Percentiles rank a stretch among this genome's conserved stretches.
These are phyloP conservation scores for Otus sunia DNA, from an alignment of 2,113 vertebrate genomes.

Conservation along the genomic window DNA sequence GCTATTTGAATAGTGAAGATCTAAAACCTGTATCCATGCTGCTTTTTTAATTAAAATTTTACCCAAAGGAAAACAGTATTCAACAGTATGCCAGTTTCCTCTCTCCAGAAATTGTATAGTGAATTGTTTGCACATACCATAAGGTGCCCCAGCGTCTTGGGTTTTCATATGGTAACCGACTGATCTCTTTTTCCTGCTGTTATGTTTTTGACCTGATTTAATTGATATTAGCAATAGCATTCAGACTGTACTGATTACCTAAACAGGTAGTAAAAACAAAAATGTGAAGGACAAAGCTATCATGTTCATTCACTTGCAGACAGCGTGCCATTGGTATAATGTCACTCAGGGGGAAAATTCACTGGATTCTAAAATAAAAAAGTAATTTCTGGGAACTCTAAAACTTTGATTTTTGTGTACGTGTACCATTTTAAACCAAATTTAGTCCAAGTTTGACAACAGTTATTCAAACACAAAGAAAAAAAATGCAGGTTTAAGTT, in stretches of 20 bases:
- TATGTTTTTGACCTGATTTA: conserved; percentile 78
- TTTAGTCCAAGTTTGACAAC: not conserved
- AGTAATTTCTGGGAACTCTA: not conserved
- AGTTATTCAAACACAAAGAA: not conserved
- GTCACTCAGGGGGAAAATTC: not conserved
- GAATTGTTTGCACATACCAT: conserved; percentile 80
- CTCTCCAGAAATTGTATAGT: conserved; percentile 80
- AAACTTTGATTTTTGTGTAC: conserved; percentile 18
- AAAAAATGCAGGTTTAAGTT: not conserved
- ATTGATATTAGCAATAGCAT: conserved; percentile 65
- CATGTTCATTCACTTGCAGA: not conserved
- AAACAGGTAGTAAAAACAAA: conserved; percentile 66
- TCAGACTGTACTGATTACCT: conserved; percentile 67
- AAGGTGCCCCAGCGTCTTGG: conserved; percentile 76
- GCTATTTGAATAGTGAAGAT: conserved; percentile 74
- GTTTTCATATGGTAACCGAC: conserved; percentile 71
- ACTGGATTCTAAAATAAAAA: conserved; percentile 3
- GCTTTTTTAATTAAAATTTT: conserved; percentile 84
- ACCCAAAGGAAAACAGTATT: conserved; percentile 82
- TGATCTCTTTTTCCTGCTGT: conserved; percentile 70
- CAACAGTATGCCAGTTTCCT: conserved; percentile 76
- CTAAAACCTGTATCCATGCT: conserved; percentile 79
- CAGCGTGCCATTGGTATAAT: not conserved
- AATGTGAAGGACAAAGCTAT: conserved; percentile 6
- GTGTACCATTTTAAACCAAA: conserved; percentile 21